Evolutionary conservation across 2,888 invertebrate species (phyloP), one percentile per base, ranked within the genome.

Genomic region (Metacarcinus magister): DNA sequence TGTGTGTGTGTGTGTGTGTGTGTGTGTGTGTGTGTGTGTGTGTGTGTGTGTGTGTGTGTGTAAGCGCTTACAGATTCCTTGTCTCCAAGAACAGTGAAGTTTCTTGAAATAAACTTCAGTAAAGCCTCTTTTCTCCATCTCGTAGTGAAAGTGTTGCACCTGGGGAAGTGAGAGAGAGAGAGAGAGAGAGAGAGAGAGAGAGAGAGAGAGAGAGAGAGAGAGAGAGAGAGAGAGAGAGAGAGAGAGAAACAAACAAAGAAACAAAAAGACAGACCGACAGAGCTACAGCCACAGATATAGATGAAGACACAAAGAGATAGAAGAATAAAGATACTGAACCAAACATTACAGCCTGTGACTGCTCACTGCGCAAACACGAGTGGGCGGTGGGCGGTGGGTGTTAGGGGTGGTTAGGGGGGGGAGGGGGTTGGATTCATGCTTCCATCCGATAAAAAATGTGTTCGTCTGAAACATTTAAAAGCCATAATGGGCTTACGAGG

Each of bases 391-490:
- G 23, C 23, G 28, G 7, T 8, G 75, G 28, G 0, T 5, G 75
- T 10, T 28, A 10, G 28, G 75, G 0, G 75, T 8, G 67, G n/a
- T n/a, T n/a, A n/a, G 67, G n/a, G 67, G 23, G n/a, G 7, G n/a
- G 67, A 7, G 67, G 7, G 67, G 75, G 10, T 8, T 8, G 28
- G 75, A 75, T 75, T 75, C 75, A 75, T 75, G 28, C 75, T 75
- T 75, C 75, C 28, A 75, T 75, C 75, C 75, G 28, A 75, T 75
- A 75, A 75, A 75, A 75, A 75, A 75, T 75, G 75, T 75, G 75
- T 75, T 75, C 75, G n/a, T 75, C 75, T 75, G 75, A 75, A 75
- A 75, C 75, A 75, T 75, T 75, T 75, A 75, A 75, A 75, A 75
- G 75, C 75, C 75, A 75, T 75, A 75, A 75, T 75, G 75, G 75